Percentiles rank a stretch among this genome's conserved stretches.
Conservation (phyloP, 2,888 invertebrate species). For the Dryadula phaetusa region DNA sequence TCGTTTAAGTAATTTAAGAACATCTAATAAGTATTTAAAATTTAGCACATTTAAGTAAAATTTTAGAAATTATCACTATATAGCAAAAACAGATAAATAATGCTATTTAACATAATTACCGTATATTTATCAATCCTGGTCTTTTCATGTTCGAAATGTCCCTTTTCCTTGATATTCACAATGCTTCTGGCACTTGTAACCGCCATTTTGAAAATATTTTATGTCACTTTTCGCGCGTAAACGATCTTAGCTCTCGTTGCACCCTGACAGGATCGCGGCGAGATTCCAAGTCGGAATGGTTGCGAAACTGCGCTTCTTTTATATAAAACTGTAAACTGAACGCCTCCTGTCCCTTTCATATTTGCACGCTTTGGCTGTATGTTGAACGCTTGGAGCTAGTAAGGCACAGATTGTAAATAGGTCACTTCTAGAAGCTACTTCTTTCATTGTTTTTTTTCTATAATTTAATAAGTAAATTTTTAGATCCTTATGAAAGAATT, state of each 20-base stretch:
- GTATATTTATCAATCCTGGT: conserved; percentile 77
- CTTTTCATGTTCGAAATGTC: conserved; percentile 74
- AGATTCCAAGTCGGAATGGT: conserved; percentile 80
- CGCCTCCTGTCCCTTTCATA: conserved; percentile 71
- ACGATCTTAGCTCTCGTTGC: conserved; percentile 68
- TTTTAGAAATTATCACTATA: background rate
- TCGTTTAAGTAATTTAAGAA: too few species aligned
- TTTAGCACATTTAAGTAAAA: background rate
- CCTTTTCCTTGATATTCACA: conserved; percentile 74
- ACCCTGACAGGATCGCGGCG: conserved; percentile 70
- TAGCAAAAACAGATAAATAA: conserved; percentile 2
- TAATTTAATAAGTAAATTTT: background rate
- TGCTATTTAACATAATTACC: conserved; percentile 55
- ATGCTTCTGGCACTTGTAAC: conserved; percentile 74
- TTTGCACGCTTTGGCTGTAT: conserved; percentile 46
- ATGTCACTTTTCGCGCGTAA: conserved; percentile 72
- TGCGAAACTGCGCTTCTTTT: conserved; percentile 77
- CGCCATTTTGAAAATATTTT: conserved; percentile 65
- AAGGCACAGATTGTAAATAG: conserved; percentile 30
- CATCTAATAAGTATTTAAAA: background rate
- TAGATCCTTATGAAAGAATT: background rate
- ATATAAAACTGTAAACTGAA: conserved; percentile 69
- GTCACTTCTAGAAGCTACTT: conserved; percentile 21
- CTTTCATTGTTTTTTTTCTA: conserved; percentile 2
- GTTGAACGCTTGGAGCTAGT: conserved; percentile 23